phyloP scores from a whole-genome alignment of 1,140 invertebrate genomes.

The Condylostylus longicornis region DNA sequence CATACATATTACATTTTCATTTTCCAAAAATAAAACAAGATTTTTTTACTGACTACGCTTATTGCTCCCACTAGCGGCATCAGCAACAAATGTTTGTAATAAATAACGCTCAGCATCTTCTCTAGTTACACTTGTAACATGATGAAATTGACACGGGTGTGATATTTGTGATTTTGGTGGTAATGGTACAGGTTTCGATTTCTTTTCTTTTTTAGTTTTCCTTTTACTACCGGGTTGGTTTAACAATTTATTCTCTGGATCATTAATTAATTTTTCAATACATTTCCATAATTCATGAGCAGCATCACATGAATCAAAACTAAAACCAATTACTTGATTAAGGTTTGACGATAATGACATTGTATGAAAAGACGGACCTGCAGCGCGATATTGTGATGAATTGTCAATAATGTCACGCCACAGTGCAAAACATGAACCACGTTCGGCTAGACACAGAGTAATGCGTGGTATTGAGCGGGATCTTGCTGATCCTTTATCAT shows the following conservation, averaged over 20 bases:
- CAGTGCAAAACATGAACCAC: slow-evolving; percentile 69
- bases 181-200: slow-evolving; percentile 37
- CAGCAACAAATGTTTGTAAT: no score
- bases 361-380: slow-evolving; percentile 62
- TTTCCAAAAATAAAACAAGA: no score
- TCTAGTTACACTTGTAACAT: slow-evolving; percentile 63
- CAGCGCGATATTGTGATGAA: slow-evolving; percentile 46
- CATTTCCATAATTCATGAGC: slow-evolving; percentile 54
- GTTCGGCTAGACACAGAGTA: slow-evolving; percentile 62
- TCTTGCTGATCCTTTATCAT: slow-evolving; percentile 59
- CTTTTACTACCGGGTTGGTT: slow-evolving; percentile 46
- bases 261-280: slow-evolving; percentile 53
- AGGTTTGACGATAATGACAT: slow-evolving; percentile 51
- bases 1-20: no score
- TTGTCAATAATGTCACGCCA: slow-evolving; percentile 73
- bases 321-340: slow-evolving; percentile 45
- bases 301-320: slow-evolving; percentile 60
- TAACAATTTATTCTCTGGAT: slow-evolving; percentile 67
- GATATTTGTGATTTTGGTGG: slow-evolving; percentile 73
- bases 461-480: slow-evolving; percentile 55
- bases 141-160: slow-evolving; percentile 73
- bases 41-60: no score
- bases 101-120: slow-evolving; percentile 49
- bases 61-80: no score
- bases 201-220: slow-evolving; percentile 40